These are phyloP conservation scores for Plumapathes pennacea DNA, from an alignment of 92 coral and sea anemone genomes.

Conservation along the genomic window DNA sequence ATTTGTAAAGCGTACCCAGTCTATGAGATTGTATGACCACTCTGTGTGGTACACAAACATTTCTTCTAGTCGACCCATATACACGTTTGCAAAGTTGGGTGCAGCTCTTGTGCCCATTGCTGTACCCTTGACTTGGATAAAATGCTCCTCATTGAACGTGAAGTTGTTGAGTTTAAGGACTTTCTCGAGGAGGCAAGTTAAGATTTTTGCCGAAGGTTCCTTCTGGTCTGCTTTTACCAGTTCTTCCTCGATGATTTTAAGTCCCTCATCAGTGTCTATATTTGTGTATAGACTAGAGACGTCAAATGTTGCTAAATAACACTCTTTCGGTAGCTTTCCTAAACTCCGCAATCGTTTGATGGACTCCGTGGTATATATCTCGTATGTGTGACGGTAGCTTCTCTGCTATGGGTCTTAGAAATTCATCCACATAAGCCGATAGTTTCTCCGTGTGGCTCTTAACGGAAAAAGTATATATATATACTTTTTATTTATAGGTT, in stretches of 20 bases:
- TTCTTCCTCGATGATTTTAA: slow-evolving; percentile 24
- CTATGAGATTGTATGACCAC: slow-evolving; percentile 5
- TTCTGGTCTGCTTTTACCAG: slow-evolving; percentile 4
- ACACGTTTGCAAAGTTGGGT: slow-evolving; percentile 35
- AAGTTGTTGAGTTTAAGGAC: slow-evolving; percentile 33
- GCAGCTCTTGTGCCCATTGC: slow-evolving; percentile 35
- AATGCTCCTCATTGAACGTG: slow-evolving; percentile 16
- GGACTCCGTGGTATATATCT: slow-evolving; percentile 14
- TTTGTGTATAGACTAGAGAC: slow-evolving; percentile 16
- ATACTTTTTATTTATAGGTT: too few relatives aligned
- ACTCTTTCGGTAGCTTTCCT: slow-evolving; percentile 15
- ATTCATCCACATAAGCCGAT: slow-evolving; percentile 40
- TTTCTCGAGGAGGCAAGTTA: slow-evolving; percentile 20
- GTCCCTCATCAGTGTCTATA: slow-evolving; percentile 14
- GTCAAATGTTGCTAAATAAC: slow-evolving; percentile 32
- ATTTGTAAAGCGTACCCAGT: slow-evolving; percentile 27
- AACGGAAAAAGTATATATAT: slow-evolving; percentile 26
- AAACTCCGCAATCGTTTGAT: slow-evolving; percentile 1
- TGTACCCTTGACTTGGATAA: slow-evolving; percentile 18
- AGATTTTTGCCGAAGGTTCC: slow-evolving; percentile 18
- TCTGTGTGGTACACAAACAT: slow-evolving; percentile 19
- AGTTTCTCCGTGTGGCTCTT: slow-evolving; percentile 43
- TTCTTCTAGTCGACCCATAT: slow-evolving; percentile 27
- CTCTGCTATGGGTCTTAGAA: slow-evolving; percentile 29
- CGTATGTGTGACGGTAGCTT: slow-evolving; percentile 28